Percentiles rank a stretch among this genome's conserved stretches.
These are phyloP conservation scores for Amphiura filiformis DNA, from an alignment of 35 echinoderm and acorn worm species.

Conservation along the genomic window DNA sequence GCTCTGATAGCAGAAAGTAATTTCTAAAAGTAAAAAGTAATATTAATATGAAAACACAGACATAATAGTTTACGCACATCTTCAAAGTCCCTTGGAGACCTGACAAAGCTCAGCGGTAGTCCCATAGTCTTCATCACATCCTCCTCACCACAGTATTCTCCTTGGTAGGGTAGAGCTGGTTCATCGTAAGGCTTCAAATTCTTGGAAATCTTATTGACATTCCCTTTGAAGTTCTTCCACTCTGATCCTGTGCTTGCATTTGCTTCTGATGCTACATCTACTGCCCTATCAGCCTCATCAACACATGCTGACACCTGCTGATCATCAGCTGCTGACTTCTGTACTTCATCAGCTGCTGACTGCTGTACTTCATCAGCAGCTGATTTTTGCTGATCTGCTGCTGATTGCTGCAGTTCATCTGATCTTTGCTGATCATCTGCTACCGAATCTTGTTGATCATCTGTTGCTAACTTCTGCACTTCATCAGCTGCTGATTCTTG, in stretches of 20 bases:
- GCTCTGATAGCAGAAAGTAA: no score
- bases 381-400: neutral
- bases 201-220: neutral
- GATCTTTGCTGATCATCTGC: no score
- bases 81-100: conserved; percentile 53
- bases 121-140: conserved; percentile 51
- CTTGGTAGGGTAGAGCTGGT: conserved; percentile 19
- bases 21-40: no score
- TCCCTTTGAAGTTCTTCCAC: neutral
- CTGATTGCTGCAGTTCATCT: neutral
- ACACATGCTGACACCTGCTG: neutral
- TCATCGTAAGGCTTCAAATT: neutral
- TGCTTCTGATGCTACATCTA: no score
- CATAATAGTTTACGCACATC: no score
- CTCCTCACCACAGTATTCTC: conserved; percentile 43
- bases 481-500: neutral
- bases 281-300: neutral
- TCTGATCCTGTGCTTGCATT: neutral
- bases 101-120: conserved; percentile 47
- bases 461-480: no score
- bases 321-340: neutral
- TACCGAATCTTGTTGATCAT: no score
- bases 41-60: no score
- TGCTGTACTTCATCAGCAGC: neutral
- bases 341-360: neutral